phyloP scores from a whole-genome alignment of 2,113 vertebrate genomes.

The Prochilodus magdalenae region DNA sequence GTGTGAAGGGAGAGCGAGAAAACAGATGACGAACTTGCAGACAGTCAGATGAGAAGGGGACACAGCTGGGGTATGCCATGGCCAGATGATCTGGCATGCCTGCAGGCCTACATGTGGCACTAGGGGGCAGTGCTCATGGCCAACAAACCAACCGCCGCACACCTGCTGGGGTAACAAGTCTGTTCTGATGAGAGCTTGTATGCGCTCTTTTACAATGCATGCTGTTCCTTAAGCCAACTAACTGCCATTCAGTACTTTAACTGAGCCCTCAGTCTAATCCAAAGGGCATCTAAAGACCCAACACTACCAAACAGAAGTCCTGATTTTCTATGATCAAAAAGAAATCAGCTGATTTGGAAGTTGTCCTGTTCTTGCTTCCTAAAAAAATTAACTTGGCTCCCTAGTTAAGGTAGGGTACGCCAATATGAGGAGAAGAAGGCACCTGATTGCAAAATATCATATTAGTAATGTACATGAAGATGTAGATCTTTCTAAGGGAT shows the following conservation, averaged over 20 bases:
- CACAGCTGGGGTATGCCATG: conserved; percentile 18
- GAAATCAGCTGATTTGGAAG: no score
- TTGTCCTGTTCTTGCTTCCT: no score
- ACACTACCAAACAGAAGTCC: background rate
- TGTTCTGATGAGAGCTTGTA: background rate
- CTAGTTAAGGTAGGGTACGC: no score
- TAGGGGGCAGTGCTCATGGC: conserved; percentile 1
- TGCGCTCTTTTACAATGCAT: background rate
- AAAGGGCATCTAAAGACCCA: background rate
- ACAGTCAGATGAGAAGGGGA: conserved; percentile 48
- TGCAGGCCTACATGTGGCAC: conserved; percentile 47
- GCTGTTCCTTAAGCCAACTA: background rate
- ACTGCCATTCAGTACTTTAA: background rate
- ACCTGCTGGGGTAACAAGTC: conserved; percentile 33
- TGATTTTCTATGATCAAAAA: background rate
- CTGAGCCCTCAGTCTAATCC: background rate
- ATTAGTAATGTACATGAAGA: no score
- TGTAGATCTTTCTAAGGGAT: no score
- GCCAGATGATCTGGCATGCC: conserved; percentile 52
- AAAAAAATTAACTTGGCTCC: no score
- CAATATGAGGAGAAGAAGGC: no score
- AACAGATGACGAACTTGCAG: conserved; percentile 24
- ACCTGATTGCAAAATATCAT: no score
- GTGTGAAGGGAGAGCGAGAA: background rate
- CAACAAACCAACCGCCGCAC: background rate